Evolutionary conservation across 2,113 vertebrate species (phyloP).

Genomic region (Odontesthes bonariensis): DNA sequence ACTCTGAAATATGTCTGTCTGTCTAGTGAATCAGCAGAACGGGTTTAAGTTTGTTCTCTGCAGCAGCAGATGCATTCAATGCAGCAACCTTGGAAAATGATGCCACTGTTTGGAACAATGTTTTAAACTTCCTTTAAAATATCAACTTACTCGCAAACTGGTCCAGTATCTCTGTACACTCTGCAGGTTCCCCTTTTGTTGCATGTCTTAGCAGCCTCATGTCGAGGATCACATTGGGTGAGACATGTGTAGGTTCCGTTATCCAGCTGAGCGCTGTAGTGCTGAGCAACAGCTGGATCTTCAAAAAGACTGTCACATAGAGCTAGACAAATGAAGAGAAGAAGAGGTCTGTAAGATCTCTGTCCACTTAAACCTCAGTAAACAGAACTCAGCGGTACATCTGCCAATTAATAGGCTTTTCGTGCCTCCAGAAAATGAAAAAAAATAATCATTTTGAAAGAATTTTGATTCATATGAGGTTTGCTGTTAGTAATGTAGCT

Average conservation of each 20-base stretch:
- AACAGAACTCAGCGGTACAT: background rate
- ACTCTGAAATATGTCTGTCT: no score
- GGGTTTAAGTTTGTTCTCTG: no score
- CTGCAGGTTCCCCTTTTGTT: slow-evolving; percentile 15
- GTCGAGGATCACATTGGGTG: background rate
- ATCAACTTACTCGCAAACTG: slow-evolving; percentile 30
- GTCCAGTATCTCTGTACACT: background rate
- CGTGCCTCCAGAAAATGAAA: no score
- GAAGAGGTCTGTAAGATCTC: no score
- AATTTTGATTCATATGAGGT: no score
- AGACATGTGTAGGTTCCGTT: background rate
- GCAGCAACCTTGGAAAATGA: background rate
- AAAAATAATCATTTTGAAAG: no score
- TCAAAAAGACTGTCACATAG: background rate
- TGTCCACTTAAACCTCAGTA: no score
- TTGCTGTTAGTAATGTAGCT: no score
- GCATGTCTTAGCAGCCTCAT: background rate
- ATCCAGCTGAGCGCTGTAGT: accelerated
- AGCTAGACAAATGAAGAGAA: slow-evolving; percentile 4
- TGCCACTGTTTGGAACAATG: no score
- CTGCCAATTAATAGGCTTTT: background rate
- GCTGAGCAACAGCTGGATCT: background rate
- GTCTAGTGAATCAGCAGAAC: no score
- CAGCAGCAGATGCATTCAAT: no score
- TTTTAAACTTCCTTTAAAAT: no score